These are phyloP conservation scores for Aphidoletes aphidimyza DNA, from an alignment of 2,888 invertebrate genomes.

Conservation along the genomic window DNA sequence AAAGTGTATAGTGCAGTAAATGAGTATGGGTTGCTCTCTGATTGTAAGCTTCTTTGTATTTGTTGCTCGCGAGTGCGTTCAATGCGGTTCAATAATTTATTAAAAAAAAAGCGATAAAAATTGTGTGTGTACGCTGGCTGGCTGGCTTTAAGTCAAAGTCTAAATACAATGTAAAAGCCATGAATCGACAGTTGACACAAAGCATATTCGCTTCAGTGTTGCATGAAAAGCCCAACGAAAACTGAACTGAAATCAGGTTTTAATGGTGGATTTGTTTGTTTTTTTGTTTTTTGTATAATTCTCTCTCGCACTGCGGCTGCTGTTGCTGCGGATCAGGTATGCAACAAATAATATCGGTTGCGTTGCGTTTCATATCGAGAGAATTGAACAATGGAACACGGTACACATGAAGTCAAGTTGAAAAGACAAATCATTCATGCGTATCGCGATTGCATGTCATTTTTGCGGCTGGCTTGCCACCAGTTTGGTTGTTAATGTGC, in stretches of 20 bases:
- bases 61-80: not conserved
- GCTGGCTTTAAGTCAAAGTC: conserved; percentile 46
- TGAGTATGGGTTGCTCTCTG: not conserved
- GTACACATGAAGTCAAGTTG: conserved; percentile 42
- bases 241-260: conserved; percentile 7
- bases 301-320: no score
- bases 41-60: not conserved
- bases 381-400: conserved; percentile 5
- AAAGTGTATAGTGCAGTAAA: not conserved
- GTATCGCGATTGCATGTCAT: conserved; percentile 52
- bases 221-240: not conserved
- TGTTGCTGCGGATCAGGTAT: not conserved
- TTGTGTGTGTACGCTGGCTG: not conserved
- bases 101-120: conserved; percentile 29
- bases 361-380: not conserved
- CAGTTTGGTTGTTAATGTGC: conserved; percentile 50
- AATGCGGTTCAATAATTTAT: conserved; percentile 40
- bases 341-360: not conserved
- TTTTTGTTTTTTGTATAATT: not conserved
- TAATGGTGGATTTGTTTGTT: not conserved
- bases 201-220: not conserved
- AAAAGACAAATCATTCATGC: conserved; percentile 54
- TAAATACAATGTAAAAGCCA: not conserved
- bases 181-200: conserved; percentile 30
- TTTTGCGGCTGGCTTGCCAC: conserved; percentile 37